Conservation (phyloP, 2,113 vertebrate species). For the Gambusia affinis region DNA sequence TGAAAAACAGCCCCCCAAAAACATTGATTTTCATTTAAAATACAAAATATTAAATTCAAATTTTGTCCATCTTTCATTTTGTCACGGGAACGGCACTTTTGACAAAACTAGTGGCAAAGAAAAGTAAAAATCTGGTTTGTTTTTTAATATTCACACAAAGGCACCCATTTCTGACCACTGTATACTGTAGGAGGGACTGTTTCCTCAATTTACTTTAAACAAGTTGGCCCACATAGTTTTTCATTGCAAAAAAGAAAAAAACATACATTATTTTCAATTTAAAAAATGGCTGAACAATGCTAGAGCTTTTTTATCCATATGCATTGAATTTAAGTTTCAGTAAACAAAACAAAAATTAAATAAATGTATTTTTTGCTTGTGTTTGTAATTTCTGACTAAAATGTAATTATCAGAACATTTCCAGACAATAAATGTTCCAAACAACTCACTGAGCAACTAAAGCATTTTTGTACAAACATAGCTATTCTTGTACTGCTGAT, state of each 20-base stretch:
- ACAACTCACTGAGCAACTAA: too few relatives aligned
- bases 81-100: not conserved
- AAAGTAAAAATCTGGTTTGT: too few relatives aligned
- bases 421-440: too few relatives aligned
- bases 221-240: not conserved
- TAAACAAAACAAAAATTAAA: too few relatives aligned
- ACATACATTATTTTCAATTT: constrained; percentile 10
- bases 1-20: not conserved
- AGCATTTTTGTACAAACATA: constrained; percentile 17
- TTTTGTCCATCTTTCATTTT: not conserved
- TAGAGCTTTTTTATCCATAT: too few relatives aligned
- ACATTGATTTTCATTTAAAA: too few relatives aligned
- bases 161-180: not conserved
- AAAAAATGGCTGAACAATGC: too few relatives aligned
- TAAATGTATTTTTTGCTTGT: not conserved
- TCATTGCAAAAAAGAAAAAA: not conserved
- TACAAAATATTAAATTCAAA: not conserved
- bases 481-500: constrained; percentile 53
- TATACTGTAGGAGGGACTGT: not conserved
- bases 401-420: too few relatives aligned
- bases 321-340: too few relatives aligned
- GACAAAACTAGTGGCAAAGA: too few relatives aligned
- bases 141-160: too few relatives aligned
- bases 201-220: constrained; percentile 30
- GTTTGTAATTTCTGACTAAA: not conserved